Base-by-base conservation (phyloP, 2,113 vertebrate species). In the Oenanthe melanoleuca region DNA sequence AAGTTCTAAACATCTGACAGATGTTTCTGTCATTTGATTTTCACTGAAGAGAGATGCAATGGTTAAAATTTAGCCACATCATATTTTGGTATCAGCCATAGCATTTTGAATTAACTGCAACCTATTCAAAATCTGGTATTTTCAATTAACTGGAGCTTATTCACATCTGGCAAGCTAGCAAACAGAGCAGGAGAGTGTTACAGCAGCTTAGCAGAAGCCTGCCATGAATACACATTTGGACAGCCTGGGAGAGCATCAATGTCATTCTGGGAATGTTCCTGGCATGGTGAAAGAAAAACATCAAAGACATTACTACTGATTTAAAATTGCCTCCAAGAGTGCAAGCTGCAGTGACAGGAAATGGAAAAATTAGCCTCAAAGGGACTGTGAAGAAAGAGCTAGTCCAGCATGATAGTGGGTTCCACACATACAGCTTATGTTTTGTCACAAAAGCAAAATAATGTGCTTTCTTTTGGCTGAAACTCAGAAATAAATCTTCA, bases 301-400 rank as follows among this genome's bases (percentile, higher is more conserved):
- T 98, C 97, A 97, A 97, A 98, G 97, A 77, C 81, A 67, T 88
- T 88, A 90, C 91, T 88, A 89, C 91, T 95, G 90, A 96, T 94
- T 96, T 97, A 94, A 97, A 97, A 97, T 89, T 95, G 95, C 89
- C 95, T 98, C 91, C 89, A 95, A 97, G 95, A 92, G 92, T 86
- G 91, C 49, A 65, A 87, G 96, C 96, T 97, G 89, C 89, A 95
- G 81, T 94, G 97, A 96, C 95, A 97, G 97, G 97, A 98, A 98
- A 97, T 91, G 88, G 96, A 93, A 96, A 96, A 97, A 91, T 93
- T 89, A 92, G 89, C 83, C 96, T 97, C 94, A 95, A 96, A 95
- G 91, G 93, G 83, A 95, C 89, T 95, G 71, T 26, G 70, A 96
- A 92, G 66, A 88, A 96, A 96, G 47, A 78, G 40, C 71, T 95